A percentile compares a stretch with the other conserved stretches of the same genome.
Conservation (phyloP, 2,113 vertebrate genomes). For the Cepphus grylle region DNA sequence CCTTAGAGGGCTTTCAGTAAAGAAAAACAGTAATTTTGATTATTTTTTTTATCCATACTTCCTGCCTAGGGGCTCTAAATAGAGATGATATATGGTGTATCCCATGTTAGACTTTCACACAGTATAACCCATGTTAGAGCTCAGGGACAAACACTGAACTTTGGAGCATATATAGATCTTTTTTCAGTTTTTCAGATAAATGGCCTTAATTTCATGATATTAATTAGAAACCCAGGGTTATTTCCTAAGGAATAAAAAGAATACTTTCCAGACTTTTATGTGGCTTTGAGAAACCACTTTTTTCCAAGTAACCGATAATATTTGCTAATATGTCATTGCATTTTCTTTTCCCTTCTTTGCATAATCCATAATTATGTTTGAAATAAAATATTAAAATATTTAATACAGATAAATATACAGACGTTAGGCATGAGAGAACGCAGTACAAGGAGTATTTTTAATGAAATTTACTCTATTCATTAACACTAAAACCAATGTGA, state of each 20-base stretch:
- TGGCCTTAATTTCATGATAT: conserved; percentile 65
- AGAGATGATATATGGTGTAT: conserved; percentile 58
- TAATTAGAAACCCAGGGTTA: conserved; percentile 64
- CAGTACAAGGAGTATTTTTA: not conserved
- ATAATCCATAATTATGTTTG: not conserved
- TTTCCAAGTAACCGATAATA: not conserved
- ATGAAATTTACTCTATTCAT: not conserved
- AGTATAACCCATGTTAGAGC: conserved; percentile 42
- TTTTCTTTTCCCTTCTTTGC: not conserved
- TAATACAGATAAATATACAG: not conserved
- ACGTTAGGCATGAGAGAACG: not conserved
- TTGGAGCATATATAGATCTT: conserved; percentile 57
- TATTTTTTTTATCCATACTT: conserved; percentile 69
- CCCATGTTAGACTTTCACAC: conserved; percentile 51
- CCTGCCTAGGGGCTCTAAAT: conserved; percentile 71
- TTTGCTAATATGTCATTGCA: not conserved
- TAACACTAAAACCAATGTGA: not conserved
- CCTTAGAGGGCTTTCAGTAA: conserved; percentile 75
- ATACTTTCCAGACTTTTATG: conserved; percentile 55
- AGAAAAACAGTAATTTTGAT: conserved; percentile 76
- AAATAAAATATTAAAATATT: not conserved
- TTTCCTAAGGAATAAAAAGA: conserved; percentile 69
- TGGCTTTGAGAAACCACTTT: conserved; percentile 23
- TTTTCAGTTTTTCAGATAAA: conserved; percentile 62
- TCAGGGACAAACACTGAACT: conserved; percentile 68